Conservation (phyloP, 64 coral and sea anemone species). For the Hydrozoanthus tunicans region DNA sequence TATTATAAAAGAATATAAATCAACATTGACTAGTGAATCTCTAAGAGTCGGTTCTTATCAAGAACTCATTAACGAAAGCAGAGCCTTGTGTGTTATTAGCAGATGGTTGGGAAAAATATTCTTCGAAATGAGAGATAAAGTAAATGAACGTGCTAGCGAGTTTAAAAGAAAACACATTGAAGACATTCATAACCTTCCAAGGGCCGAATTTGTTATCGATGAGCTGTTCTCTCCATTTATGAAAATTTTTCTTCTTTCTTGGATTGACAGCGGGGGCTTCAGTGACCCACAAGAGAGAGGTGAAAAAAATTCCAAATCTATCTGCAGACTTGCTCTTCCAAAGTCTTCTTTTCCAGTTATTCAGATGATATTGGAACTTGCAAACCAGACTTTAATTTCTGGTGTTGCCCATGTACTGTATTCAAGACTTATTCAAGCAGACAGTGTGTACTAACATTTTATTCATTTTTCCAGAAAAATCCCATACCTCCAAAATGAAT, state of each 20-base stretch:
- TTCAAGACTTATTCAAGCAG: conserved; percentile 77
- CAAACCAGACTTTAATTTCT: conserved; percentile 88
- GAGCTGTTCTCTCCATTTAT: conserved; percentile 83
- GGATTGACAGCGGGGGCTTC: conserved; percentile 53
- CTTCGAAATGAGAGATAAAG: conserved; percentile 45
- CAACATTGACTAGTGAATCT: conserved; percentile 7
- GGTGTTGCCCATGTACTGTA: conserved; percentile 96
- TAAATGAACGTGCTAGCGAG: conserved; percentile 63
- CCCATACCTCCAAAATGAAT: too few species aligned
- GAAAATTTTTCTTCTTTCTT: conserved; percentile 70
- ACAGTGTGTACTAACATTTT: conserved; percentile 51
- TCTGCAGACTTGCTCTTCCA: conserved; percentile 20
- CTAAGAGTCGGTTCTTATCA: conserved; percentile 27
- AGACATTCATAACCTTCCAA: conserved; percentile 81
- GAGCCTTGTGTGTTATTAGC: conserved; percentile 48
- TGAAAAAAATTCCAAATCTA: neutral
- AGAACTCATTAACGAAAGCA: conserved; percentile 2
- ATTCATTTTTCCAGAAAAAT: neutral
- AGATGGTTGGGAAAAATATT: conserved; percentile 81
- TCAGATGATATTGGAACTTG: conserved; percentile 89
- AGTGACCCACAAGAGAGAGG: neutral
- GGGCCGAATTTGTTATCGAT: conserved; percentile 62
- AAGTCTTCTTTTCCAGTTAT: conserved; percentile 63
- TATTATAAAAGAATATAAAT: conserved; percentile 59
- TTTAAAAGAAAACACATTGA: conserved; percentile 90